Percentiles rank a stretch among this genome's conserved stretches.
These are phyloP conservation scores for Alauda arvensis DNA, from an alignment of 2,797 vertebrate genomes.

Conservation along the genomic window DNA sequence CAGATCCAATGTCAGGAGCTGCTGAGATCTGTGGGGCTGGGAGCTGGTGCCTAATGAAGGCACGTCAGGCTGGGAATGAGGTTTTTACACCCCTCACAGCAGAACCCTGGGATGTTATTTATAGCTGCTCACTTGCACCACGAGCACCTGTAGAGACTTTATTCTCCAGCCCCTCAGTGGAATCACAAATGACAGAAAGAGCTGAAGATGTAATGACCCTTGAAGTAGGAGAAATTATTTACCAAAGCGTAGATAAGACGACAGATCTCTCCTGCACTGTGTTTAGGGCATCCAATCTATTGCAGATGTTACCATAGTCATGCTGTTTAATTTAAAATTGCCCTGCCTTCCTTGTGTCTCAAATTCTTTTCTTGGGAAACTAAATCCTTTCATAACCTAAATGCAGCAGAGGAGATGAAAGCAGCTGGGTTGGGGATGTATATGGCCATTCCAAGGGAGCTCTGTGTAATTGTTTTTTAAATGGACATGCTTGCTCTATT, in stretches of 20 bases:
- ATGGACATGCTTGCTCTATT: constrained; percentile 21
- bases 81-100: background rate
- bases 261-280: constrained; percentile 33
- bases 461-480: constrained; percentile 54
- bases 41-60: background rate
- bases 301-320: constrained; percentile 47
- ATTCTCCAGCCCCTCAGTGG: constrained; percentile 20
- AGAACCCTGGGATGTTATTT: background rate
- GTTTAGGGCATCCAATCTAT: constrained; percentile 45
- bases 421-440: background rate
- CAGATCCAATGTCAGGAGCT: background rate
- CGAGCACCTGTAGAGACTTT: constrained; percentile 36
- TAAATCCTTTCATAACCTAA: constrained; percentile 56
- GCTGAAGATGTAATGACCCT: constrained; percentile 49
- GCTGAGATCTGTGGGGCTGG: background rate
- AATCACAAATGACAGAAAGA: constrained; percentile 55
- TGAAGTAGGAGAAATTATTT: constrained; percentile 61
- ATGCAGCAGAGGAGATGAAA: constrained; percentile 22
- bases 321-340: constrained; percentile 49
- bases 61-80: constrained; percentile 8
- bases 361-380: constrained; percentile 37
- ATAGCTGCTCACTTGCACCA: constrained; percentile 28
- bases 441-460: constrained; percentile 37
- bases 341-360: constrained; percentile 15
- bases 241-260: constrained; percentile 40